Evolutionary conservation across 2,113 vertebrate genomes (phyloP).

Genomic region (Gallinago jamesoni): DNA sequence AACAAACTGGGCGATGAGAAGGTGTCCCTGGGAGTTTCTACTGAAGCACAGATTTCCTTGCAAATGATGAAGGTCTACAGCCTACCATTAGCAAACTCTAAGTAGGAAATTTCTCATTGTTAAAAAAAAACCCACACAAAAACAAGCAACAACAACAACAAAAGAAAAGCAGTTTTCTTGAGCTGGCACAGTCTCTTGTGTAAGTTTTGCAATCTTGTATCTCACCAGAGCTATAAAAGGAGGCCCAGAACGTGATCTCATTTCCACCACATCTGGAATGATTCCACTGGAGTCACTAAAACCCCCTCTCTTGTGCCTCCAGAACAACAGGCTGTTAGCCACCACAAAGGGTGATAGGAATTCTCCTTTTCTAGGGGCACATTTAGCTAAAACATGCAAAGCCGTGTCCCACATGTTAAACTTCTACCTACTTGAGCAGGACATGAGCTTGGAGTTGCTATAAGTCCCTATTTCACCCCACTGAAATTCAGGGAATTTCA

Average conservation of each 20-base stretch:
- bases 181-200: background rate
- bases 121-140: fast-evolving
- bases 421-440: background rate
- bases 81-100: background rate
- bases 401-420: background rate
- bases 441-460: background rate
- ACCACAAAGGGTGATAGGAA: background rate
- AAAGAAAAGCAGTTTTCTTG: background rate
- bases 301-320: background rate
- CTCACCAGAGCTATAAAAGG: slow-evolving; percentile 2
- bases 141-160: background rate
- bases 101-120: background rate
- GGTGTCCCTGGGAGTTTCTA: background rate
- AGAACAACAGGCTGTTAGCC: background rate
- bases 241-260: background rate
- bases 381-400: background rate
- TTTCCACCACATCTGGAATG: slow-evolving; percentile 22
- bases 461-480: background rate
- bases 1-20: background rate
- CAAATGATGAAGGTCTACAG: background rate
- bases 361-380: background rate
- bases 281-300: background rate
- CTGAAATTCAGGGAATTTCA: background rate
- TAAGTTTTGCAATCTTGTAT: background rate
- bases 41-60: background rate